phyloP scores from a whole-genome alignment of 1,140 invertebrate species.

The Aporrectodea caliginosa region DNA sequence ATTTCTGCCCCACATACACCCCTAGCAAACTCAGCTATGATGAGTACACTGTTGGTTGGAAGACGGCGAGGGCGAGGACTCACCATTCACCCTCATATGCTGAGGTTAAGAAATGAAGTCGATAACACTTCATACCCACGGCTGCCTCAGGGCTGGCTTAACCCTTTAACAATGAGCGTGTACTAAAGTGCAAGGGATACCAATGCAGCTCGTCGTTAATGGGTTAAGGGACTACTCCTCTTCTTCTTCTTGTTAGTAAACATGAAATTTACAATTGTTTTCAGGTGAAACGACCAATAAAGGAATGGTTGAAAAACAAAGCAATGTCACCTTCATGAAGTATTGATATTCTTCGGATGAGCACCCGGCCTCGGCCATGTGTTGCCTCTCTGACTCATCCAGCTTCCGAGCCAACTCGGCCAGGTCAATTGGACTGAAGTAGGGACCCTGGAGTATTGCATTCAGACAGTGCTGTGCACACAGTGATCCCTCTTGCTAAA shows the following conservation, averaged over 20 bases:
- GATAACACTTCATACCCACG: too few species aligned
- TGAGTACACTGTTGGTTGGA: too few species aligned
- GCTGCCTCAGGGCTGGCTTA: too few species aligned
- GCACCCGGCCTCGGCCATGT: constrained; percentile 72
- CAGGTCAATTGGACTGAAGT: constrained; percentile 75
- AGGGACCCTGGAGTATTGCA: constrained; percentile 73
- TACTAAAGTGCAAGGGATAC: neutral
- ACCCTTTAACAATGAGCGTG: too few species aligned
- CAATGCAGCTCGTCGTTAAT: neutral
- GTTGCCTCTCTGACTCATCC: constrained; percentile 69
- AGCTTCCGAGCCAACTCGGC: constrained; percentile 70
- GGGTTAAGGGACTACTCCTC: neutral
- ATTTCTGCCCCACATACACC: too few species aligned
- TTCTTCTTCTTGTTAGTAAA: neutral
- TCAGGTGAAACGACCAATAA: neutral
- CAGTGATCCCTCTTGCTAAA: constrained; percentile 76
- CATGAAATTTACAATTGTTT: neutral
- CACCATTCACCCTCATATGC: too few species aligned
- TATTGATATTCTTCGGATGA: constrained; percentile 68
- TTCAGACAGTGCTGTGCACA: constrained; percentile 86
- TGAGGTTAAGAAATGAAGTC: too few species aligned
- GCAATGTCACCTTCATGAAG: too few species aligned
- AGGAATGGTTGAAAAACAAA: neutral
- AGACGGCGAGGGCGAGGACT: too few species aligned
- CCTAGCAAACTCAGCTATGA: too few species aligned